phyloP scores from a whole-genome alignment of 2,888 invertebrate species.

The Drosophila ezoana region DNA sequence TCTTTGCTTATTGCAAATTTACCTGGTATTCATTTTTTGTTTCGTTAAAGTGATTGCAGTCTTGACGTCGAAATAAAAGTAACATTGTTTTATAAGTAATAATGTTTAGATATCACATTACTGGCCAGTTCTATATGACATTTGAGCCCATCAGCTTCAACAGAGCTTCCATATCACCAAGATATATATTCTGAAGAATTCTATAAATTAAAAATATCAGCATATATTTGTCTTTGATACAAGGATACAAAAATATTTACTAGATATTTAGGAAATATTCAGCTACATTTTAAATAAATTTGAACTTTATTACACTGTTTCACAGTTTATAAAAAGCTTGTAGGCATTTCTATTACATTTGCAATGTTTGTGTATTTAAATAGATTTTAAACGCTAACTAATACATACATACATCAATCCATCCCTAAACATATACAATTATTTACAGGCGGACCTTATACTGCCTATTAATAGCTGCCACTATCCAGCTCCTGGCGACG shows the following conservation, averaged over 20 bases:
- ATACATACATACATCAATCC: conserved; percentile 19
- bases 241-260: too few relatives aligned
- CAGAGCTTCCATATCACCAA: neutral
- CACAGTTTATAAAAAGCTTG: neutral
- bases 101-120: neutral
- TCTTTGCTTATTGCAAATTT: conserved; percentile 18
- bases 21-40: conserved; percentile 1
- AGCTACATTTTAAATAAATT: neutral
- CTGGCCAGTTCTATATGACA: neutral
- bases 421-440: conserved; percentile 30
- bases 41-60: neutral
- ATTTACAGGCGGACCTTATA: conserved; percentile 49
- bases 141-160: neutral
- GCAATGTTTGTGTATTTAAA: conserved; percentile 24
- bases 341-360: neutral
- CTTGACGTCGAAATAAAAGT: neutral
- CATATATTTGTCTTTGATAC: neutral
- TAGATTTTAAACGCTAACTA: conserved; percentile 26
- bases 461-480: conserved; percentile 32
- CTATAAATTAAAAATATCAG: neutral
- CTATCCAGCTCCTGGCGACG: conserved; percentile 54
- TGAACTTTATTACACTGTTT: neutral
- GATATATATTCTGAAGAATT: neutral
- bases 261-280: neutral
- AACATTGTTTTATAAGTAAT: conserved; percentile 9